phyloP scores from a whole-genome alignment of 2,888 invertebrate species.

The Drosophila quinaria region DNA sequence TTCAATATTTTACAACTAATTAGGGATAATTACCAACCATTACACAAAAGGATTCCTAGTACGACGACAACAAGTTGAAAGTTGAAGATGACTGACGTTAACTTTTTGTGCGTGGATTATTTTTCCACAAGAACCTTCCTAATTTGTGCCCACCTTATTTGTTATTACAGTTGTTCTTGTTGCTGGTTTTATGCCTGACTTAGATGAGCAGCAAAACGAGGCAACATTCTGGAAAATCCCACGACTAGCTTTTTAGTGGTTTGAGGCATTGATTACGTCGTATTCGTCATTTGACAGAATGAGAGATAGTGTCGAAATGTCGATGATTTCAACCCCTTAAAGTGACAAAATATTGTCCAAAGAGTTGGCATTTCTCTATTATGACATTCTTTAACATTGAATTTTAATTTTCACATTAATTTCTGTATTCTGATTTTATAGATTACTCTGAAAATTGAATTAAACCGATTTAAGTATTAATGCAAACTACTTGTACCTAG shows the following conservation, averaged over 20 bases:
- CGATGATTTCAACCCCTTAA: background rate
- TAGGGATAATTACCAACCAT: conserved; percentile 69
- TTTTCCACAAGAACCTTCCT: background rate
- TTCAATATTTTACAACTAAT: conserved; percentile 74
- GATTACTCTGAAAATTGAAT: too few species aligned
- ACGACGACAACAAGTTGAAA: conserved; percentile 30
- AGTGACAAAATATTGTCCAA: background rate
- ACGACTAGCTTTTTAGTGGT: conserved; percentile 7
- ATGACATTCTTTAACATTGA: background rate
- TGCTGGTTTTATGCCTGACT: conserved; percentile 10
- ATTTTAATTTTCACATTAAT: background rate
- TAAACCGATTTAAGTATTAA: too few species aligned
- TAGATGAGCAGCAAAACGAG: background rate
- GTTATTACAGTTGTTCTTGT: conserved; percentile 1
- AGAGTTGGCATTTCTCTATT: background rate
- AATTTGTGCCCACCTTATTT: conserved; percentile 8
- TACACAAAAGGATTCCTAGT: conserved; percentile 45
- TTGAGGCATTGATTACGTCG: conserved; percentile 2
- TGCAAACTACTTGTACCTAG: too few species aligned
- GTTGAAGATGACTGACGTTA: conserved; percentile 16
- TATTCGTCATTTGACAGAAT: conserved; percentile 14
- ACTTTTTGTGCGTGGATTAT: background rate
- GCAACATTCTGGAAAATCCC: conserved; percentile 24
- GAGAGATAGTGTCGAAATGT: conserved; percentile 3
- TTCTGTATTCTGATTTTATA: background rate